Conservation (phyloP, 2,888 invertebrate genomes). For the Mechanitis messenoides region DNA sequence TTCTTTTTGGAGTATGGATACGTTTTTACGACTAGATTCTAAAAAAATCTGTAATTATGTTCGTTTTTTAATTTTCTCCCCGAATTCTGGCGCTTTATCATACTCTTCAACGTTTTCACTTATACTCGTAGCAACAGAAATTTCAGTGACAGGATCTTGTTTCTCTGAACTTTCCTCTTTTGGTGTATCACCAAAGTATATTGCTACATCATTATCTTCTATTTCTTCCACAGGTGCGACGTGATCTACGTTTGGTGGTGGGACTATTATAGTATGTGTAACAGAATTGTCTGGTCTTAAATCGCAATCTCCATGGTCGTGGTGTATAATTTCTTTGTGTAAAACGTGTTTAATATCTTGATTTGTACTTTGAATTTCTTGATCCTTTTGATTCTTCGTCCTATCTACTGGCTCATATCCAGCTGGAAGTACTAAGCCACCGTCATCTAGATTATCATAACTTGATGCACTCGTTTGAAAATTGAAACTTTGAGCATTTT, state of each 20-base stretch:
- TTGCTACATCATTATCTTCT: constrained; percentile 77
- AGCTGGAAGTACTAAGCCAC: constrained; percentile 57
- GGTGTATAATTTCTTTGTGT: constrained; percentile 38
- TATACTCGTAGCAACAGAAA: constrained; percentile 67
- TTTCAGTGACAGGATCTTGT: constrained; percentile 62
- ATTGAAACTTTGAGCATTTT: constrained; percentile 6
- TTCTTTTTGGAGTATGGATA: no score
- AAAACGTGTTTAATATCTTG: constrained; percentile 39
- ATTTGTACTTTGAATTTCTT: constrained; percentile 47
- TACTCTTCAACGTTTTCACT: constrained; percentile 52
- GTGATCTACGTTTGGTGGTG: constrained; percentile 49
- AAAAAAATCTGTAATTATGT: constrained; percentile 33
- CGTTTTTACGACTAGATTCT: constrained; percentile 28
- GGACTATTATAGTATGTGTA: constrained; percentile 59
- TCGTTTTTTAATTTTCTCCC: constrained; percentile 49
- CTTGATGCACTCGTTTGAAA: constrained; percentile 8
- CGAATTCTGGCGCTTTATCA: constrained; percentile 42
- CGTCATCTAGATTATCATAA: constrained; percentile 35
- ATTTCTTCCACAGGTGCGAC: constrained; percentile 55
- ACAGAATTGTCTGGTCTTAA: constrained; percentile 63
- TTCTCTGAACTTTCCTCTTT: constrained; percentile 31
- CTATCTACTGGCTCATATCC: constrained; percentile 65
- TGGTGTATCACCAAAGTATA: constrained; percentile 66
- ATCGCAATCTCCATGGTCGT: constrained; percentile 54
- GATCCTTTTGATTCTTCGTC: constrained; percentile 44